Percentiles rank a stretch among this genome's conserved stretches.
phyloP scores from a whole-genome alignment of 2,113 vertebrate genomes.

The Lota lota region DNA sequence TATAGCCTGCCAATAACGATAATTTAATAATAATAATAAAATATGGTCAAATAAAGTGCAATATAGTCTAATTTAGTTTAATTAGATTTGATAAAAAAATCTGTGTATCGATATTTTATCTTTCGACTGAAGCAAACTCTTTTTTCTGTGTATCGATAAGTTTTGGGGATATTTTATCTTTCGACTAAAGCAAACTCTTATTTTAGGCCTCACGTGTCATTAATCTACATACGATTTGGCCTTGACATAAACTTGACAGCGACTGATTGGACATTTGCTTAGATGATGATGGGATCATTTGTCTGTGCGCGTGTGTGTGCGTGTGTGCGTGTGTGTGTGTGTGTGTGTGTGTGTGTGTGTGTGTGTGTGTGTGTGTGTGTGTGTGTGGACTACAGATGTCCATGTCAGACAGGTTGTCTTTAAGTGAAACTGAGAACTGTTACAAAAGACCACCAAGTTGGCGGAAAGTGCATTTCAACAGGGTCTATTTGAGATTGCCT shows the following conservation, averaged over 20 bases:
- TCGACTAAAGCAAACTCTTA: background rate
- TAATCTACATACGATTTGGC: slow-evolving; percentile 66
- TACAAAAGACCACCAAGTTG: slow-evolving; percentile 44
- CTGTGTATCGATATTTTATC: no score
- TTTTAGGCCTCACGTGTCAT: slow-evolving; percentile 60
- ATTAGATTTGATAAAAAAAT: no score
- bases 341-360: slow-evolving; percentile 4
- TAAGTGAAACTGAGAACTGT: slow-evolving; percentile 48
- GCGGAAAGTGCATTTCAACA: slow-evolving; percentile 32
- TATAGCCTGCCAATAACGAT: no score
- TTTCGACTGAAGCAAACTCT: background rate
- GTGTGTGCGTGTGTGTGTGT: slow-evolving; percentile 2
- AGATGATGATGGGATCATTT: slow-evolving; percentile 25
- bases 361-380: background rate
- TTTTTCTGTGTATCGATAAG: slow-evolving; percentile 21
- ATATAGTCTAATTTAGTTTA: no score
- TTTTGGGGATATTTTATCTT: no score
- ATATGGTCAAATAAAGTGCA: no score
- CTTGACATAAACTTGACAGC: slow-evolving; percentile 53
- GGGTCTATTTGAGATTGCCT: slow-evolving; percentile 19
- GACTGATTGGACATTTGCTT: slow-evolving; percentile 59
- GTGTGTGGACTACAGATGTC: slow-evolving; percentile 36
- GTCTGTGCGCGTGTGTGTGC: slow-evolving; percentile 12
- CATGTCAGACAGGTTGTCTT: slow-evolving; percentile 32
- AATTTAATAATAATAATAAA: no score